Evolutionary conservation across 2,888 invertebrate species (phyloP).

Genomic region (Melanostoma mellinum): DNA sequence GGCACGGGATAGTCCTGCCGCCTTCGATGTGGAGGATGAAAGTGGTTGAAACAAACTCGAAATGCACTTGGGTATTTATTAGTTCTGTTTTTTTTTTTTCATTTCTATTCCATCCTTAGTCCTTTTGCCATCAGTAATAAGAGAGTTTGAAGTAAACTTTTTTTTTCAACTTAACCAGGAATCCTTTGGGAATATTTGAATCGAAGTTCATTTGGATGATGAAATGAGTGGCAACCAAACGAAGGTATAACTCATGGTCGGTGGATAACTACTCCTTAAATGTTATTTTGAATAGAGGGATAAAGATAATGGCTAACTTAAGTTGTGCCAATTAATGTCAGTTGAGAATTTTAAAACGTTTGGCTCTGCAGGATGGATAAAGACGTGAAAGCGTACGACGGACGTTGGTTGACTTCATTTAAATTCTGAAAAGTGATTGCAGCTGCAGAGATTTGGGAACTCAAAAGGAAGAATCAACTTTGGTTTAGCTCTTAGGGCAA

Average conservation of each 20-base stretch:
- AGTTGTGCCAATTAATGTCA: too few species aligned
- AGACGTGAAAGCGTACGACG: conserved; percentile 22
- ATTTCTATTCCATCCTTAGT: conserved; percentile 5
- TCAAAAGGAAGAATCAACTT: too few species aligned
- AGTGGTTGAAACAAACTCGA: conserved; percentile 8
- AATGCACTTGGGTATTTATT: conserved; percentile 59
- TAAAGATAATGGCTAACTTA: too few species aligned
- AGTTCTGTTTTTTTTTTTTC: conserved; percentile 21
- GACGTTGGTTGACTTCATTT: too few species aligned
- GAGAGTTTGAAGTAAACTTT: conserved; percentile 50
- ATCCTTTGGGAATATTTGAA: conserved; percentile 56
- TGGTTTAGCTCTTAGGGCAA: too few species aligned
- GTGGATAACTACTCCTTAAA: too few species aligned
- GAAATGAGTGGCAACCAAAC: conserved; percentile 23
- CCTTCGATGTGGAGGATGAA: background rate
- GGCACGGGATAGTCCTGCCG: too few species aligned
- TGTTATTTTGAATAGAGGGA: too few species aligned
- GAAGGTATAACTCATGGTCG: too few species aligned
- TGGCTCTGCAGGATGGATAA: background rate
- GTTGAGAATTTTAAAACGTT: too few species aligned
- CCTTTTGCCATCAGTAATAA: conserved; percentile 60
- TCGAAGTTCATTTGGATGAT: conserved; percentile 54
- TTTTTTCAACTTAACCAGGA: too few species aligned
- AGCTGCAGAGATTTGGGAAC: background rate
- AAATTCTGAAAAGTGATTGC: background rate